Evolutionary conservation across 2,113 vertebrate species (phyloP), one percentile per base, ranked within the genome.

Genomic region (Phocoena phocoena): DNA sequence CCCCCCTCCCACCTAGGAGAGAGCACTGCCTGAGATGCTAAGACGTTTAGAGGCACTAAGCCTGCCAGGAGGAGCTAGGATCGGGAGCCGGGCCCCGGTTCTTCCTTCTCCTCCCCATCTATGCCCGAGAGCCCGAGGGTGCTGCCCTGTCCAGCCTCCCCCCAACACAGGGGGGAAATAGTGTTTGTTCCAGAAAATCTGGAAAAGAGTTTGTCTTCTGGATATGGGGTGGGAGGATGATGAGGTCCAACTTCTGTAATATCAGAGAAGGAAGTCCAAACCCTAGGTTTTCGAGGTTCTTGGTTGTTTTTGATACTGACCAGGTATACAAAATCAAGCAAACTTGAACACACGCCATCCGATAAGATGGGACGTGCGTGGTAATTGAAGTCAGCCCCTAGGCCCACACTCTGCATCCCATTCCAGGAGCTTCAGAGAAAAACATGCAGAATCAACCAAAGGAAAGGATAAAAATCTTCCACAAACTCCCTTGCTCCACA

Each of bases 11-110:
- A 86, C 95, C 83, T 84, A 97, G 93, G 93, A 97, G 91, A 63
- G 82, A 88, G 88, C 84, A 47, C 47, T 4, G 70, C 93, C 90
- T 0, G n/a, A 95, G 96, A 92, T 82, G 85, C 79, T 97, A 97
- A 97, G 97, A 97, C 36, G 70, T 96, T 93, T 80, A 96, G 80
- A 95, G 88, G 92, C 79, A 28, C 65, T 97, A 90, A 97, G 96
- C 89, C 87, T 96, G 97, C 96, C 87, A 81, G 96, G 83, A 88
- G 41, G 95, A 55, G 44, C 18, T 50, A 74, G 47, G 83, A 21
- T 92, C n/a, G 67, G 80, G 88, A 82, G 38, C 71, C 23, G 13
- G 73, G 53, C 12, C 93, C 87, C 5, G 8, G 67, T 79, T 53
- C 90, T 26, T 94, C 85, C 36, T 58, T 68, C 74, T 84, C 60